Conservation (phyloP, 2,797 vertebrate species). For the Vultur gryphus region DNA sequence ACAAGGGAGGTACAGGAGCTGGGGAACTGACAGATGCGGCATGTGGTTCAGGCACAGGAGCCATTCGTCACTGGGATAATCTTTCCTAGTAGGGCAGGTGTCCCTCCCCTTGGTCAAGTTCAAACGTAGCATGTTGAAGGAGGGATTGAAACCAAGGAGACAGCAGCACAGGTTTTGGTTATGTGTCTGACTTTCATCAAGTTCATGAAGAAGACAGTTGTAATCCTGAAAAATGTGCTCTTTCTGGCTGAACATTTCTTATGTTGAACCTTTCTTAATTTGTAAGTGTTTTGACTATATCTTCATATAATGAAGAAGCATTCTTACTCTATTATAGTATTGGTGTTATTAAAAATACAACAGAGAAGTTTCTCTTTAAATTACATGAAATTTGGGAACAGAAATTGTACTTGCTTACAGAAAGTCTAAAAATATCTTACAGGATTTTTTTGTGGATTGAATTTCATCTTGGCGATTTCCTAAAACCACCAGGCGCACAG, state of each 20-base stretch:
- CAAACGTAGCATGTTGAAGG: not conserved
- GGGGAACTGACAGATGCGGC: not conserved
- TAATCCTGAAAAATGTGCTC: not conserved
- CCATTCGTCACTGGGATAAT: accelerated
- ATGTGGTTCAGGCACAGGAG: not conserved
- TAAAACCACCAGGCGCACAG: not conserved
- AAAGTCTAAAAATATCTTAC: not conserved
- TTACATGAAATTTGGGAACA: not conserved
- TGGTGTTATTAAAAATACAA: not conserved
- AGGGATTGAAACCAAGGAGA: not conserved
- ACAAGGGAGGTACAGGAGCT: not conserved
- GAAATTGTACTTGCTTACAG: not conserved
- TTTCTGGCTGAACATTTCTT: not conserved
- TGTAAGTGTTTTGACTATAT: not conserved
- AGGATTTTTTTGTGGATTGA: not conserved
- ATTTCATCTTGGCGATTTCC: not conserved
- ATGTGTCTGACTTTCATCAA: not conserved
- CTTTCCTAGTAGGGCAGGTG: not conserved
- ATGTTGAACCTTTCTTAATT: not conserved
- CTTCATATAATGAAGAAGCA: not conserved
- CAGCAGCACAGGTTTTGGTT: not conserved
- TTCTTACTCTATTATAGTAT: not conserved
- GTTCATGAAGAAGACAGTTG: not conserved
- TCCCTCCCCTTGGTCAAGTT: not conserved
- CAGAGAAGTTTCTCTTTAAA: not conserved